phyloP scores from a whole-genome alignment of 1,140 invertebrate species.

The Apolygus lucorum region DNA sequence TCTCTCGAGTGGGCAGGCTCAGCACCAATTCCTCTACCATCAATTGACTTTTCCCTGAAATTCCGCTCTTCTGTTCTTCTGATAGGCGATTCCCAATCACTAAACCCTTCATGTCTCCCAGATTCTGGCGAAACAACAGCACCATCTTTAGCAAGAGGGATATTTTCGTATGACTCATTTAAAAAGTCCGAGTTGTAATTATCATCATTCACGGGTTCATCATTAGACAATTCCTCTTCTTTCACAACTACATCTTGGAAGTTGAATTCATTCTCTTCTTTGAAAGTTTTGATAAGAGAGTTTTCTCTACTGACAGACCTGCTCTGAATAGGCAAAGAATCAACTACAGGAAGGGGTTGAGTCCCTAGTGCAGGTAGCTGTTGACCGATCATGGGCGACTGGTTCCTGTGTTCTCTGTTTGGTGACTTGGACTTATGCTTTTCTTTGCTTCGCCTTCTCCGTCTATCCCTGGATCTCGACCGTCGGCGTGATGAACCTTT shows the following conservation, averaged over 20 bases:
- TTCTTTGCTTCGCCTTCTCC: background rate
- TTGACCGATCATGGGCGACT: background rate
- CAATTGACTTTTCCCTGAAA: no score
- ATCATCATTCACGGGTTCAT: background rate
- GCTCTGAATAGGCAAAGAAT: background rate
- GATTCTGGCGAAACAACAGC: no score
- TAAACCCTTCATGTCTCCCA: background rate
- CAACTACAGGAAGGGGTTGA: no score
- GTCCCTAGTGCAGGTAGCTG: background rate
- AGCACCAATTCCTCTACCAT: no score
- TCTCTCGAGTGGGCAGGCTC: no score
- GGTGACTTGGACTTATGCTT: background rate
- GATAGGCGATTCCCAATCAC: conserved; percentile 5
- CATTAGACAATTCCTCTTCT: background rate
- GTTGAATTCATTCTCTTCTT: conserved; percentile 6
- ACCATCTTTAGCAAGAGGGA: no score
- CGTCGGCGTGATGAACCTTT: background rate
- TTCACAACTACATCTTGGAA: background rate
- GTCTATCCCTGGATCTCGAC: background rate
- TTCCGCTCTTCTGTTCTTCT: no score
- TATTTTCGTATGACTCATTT: no score
- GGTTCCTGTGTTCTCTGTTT: background rate
- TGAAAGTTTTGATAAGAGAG: background rate
- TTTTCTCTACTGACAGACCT: background rate
- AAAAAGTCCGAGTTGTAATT: no score